phyloP scores from a whole-genome alignment of 2,888 invertebrate genomes.

The Lapara coniferarum region DNA sequence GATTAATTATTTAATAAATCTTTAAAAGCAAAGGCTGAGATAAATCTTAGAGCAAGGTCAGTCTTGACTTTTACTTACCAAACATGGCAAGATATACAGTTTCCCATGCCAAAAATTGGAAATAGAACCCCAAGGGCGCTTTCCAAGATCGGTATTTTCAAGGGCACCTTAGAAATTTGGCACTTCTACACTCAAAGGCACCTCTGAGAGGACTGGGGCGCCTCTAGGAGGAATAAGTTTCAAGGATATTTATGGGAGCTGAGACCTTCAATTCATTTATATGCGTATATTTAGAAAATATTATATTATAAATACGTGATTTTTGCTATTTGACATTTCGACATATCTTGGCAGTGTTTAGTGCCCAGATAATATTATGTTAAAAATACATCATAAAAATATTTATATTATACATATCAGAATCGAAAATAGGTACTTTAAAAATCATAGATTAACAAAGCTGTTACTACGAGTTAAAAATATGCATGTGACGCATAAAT shows the following conservation, averaged over 20 bases:
- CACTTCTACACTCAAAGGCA: background rate
- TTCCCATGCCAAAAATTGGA: background rate
- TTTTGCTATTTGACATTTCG: no score
- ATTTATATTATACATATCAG: no score
- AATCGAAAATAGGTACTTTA: no score
- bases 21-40: background rate
- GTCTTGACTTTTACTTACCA: background rate
- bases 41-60: background rate
- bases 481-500: no score
- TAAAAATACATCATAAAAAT: no score
- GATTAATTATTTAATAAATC: no score
- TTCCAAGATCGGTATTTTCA: conserved; percentile 7
- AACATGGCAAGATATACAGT: background rate
- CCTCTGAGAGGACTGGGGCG: background rate
- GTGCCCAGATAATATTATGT: no score
- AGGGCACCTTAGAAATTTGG: conserved; percentile 26
- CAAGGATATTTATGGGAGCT: background rate
- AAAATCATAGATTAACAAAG: no score
- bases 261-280: background rate
- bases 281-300: no score
- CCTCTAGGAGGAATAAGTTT: background rate
- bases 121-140: background rate
- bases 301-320: no score
- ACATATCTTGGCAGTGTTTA: no score
- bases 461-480: no score